phyloP scores from a whole-genome alignment of 1,140 invertebrate species.

The Diuraphis noxia region DNA sequence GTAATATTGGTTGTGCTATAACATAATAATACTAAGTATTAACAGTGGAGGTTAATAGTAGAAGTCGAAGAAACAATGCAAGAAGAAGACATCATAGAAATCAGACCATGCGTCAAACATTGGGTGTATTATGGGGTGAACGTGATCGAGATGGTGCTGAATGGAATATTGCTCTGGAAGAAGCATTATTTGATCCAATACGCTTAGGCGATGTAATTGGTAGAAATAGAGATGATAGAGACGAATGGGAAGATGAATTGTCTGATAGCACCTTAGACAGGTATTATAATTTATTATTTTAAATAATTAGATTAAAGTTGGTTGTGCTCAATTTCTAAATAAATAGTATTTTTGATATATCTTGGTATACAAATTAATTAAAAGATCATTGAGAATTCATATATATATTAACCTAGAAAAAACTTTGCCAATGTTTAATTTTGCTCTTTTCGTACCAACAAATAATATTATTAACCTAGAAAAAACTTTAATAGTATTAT shows the following conservation, averaged over 20 bases:
- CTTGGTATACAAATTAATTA: neutral
- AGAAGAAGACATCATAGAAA: conserved; percentile 6
- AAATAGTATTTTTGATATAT: neutral
- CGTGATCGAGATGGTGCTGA: neutral
- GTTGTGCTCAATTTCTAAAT: neutral
- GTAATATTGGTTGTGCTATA: neutral
- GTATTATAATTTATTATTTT: neutral
- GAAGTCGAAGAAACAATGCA: neutral
- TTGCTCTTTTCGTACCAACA: too few relatives aligned
- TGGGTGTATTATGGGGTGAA: conserved; percentile 15
- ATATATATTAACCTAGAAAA: too few relatives aligned
- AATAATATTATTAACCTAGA: too few relatives aligned
- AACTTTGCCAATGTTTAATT: too few relatives aligned
- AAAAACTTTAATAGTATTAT: neutral
- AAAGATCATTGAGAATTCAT: neutral
- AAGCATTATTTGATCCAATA: conserved; percentile 33
- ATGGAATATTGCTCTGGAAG: conserved; percentile 29
- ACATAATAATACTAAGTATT: neutral
- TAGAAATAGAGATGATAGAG: conserved; percentile 45
- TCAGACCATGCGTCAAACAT: neutral
- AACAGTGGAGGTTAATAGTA: neutral
- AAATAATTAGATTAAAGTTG: neutral
- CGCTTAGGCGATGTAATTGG: conserved; percentile 22
- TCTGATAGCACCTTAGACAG: conserved; percentile 33
- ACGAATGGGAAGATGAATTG: conserved; percentile 22